Evolutionary conservation across 2,113 vertebrate species (phyloP), one percentile per base, ranked within the genome.

Genomic region (Takifugu flavidus): DNA sequence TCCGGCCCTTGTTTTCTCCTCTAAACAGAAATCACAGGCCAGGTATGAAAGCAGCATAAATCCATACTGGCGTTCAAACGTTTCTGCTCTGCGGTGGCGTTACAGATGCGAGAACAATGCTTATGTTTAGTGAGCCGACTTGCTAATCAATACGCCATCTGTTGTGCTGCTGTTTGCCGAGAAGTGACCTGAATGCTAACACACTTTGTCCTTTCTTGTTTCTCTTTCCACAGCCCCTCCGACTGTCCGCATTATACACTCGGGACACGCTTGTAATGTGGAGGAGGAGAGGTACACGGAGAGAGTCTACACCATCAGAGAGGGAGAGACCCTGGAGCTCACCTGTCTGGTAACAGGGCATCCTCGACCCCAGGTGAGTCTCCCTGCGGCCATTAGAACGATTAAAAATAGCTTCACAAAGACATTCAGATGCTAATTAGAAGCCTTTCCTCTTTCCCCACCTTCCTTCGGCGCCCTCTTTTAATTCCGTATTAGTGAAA

Each of bases 251-350:
- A 99, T 99, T 13, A 94, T 98, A 67, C 97, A 99, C 79, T 98
- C 96, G 0, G 97, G 96, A 47, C 89, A 98, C 56, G 96, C 97
- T 6, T 99, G 96, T 70, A 99, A 98, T 60, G 95, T 99, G 15
- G 97, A 99, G 63, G 97, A 98, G 85, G 97, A 99, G 52, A 88
- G 96, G 15, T 96, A 97, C 87, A 95, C 95, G 0, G 97, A 99
- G 90, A 77, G 97, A 58, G 97, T 99, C 34, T 98, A 98, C 89
- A 98, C 96, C 54, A 99, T 99, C 74, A 80, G 94, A 0, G 96
- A 99, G 87, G 95, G 96, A 3, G 97, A 99, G 85, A 98, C 95
- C 7, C 89, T 99, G 76, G 96, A 99, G 80, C 77, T 99, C 74
- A 94, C 91, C 76, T 99, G 97, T 70, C 88, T 99, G 60, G 97